These are phyloP conservation scores for Harpagifer antarcticus DNA, from an alignment of 2,797 vertebrate species.

Conservation along the genomic window DNA sequence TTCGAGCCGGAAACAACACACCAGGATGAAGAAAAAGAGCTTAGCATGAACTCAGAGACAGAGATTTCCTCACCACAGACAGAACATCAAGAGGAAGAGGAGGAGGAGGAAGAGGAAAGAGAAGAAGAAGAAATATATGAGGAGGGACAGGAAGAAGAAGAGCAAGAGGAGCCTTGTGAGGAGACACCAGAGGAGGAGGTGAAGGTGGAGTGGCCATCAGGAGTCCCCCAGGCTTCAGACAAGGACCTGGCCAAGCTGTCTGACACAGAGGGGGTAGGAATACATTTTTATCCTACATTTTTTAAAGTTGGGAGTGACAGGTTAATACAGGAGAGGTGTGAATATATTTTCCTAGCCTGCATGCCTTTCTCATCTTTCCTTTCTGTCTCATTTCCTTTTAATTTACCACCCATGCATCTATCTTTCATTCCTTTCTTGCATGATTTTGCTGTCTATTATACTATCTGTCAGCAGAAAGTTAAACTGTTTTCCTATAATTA, in stretches of 20 bases:
- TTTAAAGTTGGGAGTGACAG: background rate
- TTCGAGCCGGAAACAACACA: slow-evolving; percentile 8
- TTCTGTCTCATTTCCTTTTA: slow-evolving; percentile 12
- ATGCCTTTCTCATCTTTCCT: slow-evolving; percentile 8
- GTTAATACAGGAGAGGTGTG: background rate
- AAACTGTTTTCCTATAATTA: slow-evolving; percentile 1
- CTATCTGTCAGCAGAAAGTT: background rate
- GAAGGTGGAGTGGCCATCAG: slow-evolving; percentile 81
- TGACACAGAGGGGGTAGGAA: slow-evolving; percentile 90
- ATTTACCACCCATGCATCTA: background rate
- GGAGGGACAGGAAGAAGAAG: slow-evolving; percentile 70
- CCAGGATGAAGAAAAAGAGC: slow-evolving; percentile 13
- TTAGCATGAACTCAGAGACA: slow-evolving; percentile 14
- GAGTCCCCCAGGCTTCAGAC: slow-evolving; percentile 89
- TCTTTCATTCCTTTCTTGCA: slow-evolving; percentile 17
- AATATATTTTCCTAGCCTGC: background rate
- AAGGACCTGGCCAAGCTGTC: slow-evolving; percentile 93
- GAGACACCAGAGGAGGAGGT: slow-evolving; percentile 81
- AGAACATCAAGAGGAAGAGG: slow-evolving; percentile 14
- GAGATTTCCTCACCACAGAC: background rate
- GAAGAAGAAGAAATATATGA: slow-evolving; percentile 65
- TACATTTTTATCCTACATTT: background rate
- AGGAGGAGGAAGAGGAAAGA: slow-evolving; percentile 45
- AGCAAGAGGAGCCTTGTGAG: slow-evolving; percentile 63
- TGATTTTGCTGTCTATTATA: background rate